phyloP scores from a whole-genome alignment of 2,888 invertebrate genomes.

The Melieria picta region DNA sequence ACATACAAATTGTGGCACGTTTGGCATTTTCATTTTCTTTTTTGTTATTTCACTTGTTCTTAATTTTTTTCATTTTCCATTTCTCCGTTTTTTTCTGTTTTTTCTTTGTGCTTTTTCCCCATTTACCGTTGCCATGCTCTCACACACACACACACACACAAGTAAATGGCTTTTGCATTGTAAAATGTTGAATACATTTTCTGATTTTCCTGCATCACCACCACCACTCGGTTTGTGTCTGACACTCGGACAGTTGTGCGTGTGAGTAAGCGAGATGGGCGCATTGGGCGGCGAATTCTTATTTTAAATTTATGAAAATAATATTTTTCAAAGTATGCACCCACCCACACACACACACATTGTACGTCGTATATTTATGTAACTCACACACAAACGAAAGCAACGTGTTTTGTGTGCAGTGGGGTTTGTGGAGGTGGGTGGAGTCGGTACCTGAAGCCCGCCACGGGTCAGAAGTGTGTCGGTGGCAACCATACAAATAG shows the following conservation, averaged over 20 bases:
- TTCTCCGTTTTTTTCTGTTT: slow-evolving; percentile 30
- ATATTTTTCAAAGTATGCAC: slow-evolving; percentile 56
- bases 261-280: slow-evolving; percentile 32
- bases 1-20: slow-evolving; percentile 28
- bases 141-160: no score
- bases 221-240: neutral
- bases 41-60: neutral
- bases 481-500: neutral
- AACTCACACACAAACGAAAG: neutral
- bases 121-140: no score
- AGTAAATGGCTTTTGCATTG: slow-evolving; percentile 39
- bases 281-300: neutral
- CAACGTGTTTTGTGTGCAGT: no score
- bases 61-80: slow-evolving; percentile 14
- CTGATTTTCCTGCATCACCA: slow-evolving; percentile 18
- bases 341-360: slow-evolving; percentile 36
- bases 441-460: no score
- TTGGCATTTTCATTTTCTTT: slow-evolving; percentile 12
- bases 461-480: no score
- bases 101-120: slow-evolving; percentile 33
- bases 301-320: slow-evolving; percentile 60
- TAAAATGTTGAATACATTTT: slow-evolving; percentile 39
- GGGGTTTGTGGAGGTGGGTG: no score
- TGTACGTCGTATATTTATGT: neutral
- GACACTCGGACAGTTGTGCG: neutral